Evolutionary conservation across 2,113 vertebrate genomes (phyloP).

Genomic region (Pyxicephalus adspersus): DNA sequence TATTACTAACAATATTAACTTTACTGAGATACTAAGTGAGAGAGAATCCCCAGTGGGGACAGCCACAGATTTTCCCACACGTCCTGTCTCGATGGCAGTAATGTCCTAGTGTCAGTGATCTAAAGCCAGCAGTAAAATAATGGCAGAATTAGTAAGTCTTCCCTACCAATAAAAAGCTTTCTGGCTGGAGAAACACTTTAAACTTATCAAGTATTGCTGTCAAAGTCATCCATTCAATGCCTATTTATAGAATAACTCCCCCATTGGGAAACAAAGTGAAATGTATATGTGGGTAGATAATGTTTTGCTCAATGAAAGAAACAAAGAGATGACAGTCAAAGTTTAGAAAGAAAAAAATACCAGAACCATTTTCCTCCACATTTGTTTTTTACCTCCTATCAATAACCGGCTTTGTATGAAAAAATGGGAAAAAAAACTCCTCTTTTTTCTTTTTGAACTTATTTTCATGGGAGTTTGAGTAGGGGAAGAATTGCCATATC

Average conservation of each 20-base stretch:
- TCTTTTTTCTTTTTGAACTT: conserved; percentile 6
- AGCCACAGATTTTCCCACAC: too few species aligned
- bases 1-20: too few species aligned
- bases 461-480: conserved; percentile 1
- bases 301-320: neutral
- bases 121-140: too few species aligned
- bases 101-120: too few species aligned
- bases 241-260: neutral
- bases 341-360: neutral
- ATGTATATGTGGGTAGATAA: neutral
- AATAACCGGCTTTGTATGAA: conserved; percentile 27
- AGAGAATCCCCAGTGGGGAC: too few species aligned
- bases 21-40: too few species aligned
- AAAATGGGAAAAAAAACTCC: neutral
- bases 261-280: neutral
- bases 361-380: neutral
- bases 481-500: neutral
- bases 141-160: too few species aligned
- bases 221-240: neutral
- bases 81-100: too few species aligned
- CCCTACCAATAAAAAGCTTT: too few species aligned
- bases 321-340: neutral
- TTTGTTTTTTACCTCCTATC: conserved; percentile 7
- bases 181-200: too few species aligned
- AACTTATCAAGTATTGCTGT: too few species aligned